phyloP scores from a whole-genome alignment of 1,140 invertebrate species.

The Cotesia vestalis region DNA sequence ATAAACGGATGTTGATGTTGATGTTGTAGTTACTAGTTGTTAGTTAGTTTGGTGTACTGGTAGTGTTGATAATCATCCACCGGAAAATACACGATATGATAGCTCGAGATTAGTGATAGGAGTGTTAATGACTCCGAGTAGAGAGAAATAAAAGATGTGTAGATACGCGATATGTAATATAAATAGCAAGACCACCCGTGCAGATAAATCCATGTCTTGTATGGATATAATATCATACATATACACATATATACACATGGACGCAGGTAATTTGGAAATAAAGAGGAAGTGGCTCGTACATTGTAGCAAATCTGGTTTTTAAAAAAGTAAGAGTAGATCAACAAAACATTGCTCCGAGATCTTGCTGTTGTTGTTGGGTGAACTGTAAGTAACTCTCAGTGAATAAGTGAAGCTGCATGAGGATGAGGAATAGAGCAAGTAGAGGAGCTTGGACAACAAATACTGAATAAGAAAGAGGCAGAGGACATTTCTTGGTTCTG shows the following conservation, averaged over 20 bases:
- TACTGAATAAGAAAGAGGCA: slow-evolving; percentile 25
- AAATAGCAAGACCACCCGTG: slow-evolving; percentile 29
- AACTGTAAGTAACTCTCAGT: not conserved
- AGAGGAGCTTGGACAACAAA: slow-evolving; percentile 30
- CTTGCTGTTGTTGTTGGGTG: not conserved
- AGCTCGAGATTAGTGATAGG: not conserved
- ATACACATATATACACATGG: no score
- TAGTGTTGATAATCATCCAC: no score
- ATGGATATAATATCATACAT: not conserved
- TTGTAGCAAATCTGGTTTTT: not conserved
- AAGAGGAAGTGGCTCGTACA: slow-evolving; percentile 20
- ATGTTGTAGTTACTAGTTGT: no score
- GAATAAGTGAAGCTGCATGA: not conserved
- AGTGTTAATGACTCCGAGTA: no score
- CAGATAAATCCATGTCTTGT: slow-evolving; percentile 24
- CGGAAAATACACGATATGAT: not conserved
- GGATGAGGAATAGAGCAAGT: slow-evolving; percentile 16
- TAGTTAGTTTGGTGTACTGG: no score
- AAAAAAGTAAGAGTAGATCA: not conserved
- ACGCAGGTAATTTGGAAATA: slow-evolving; percentile 14
- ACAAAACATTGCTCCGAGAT: not conserved
- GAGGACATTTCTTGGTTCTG: slow-evolving; percentile 32
- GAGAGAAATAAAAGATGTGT: not conserved
- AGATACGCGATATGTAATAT: not conserved
- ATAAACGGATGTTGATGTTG: no score